Base-by-base conservation (phyloP, 1,140 invertebrate genomes). In the Harlomillsia oculata region DNA sequence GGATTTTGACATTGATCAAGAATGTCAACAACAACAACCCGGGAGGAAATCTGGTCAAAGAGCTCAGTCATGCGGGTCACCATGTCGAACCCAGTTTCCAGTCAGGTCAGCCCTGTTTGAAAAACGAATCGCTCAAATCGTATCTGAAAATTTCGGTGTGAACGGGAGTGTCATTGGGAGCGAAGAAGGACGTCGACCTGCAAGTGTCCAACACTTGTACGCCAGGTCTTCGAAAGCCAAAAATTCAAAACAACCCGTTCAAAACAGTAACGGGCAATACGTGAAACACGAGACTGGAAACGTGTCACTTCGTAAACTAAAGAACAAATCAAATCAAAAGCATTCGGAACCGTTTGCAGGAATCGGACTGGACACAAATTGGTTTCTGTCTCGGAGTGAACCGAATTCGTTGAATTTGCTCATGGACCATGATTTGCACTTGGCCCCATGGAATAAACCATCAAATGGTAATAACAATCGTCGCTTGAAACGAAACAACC, bases 301-400 rank as follows among this genome's bases (percentile, higher is more conserved):
- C 28, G 48, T n/a, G 18, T 21, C 28, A n/a, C 30, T 43, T 11
- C 41, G 29, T 14, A 55, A 23, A 26, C 23, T 46, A 25, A 51
- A 51, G 49, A 51, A 25, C 20, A 37, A 51, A 39, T 37, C 49
- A 18, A 23, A 21, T 25, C 46, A 37, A 16, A 51, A 51, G 36
- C 34, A 32, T 32, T 25, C 32, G 13, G 28, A 51, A 40, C 28
- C 36, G 6, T 20, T 18, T 21, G 29, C 18, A 20, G 28, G 44
- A 20, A 20, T 26, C 28, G 53, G 53, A 23, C 30, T 60, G 23
- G 57, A 65, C 30, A 57, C 59, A 14, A 73, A 73, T 51, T 72
- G 71, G 71, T 78, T 85, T 50, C 68, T 88, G 16, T 85, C 82
- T 46, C 78, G 83, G 59, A 87, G 84, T 26, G 83, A 84, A 2